A percentile compares a stretch with the other conserved stretches of the same genome.
Conservation (phyloP, 2,797 vertebrate species). For the Erpetoichthys calabaricus region DNA sequence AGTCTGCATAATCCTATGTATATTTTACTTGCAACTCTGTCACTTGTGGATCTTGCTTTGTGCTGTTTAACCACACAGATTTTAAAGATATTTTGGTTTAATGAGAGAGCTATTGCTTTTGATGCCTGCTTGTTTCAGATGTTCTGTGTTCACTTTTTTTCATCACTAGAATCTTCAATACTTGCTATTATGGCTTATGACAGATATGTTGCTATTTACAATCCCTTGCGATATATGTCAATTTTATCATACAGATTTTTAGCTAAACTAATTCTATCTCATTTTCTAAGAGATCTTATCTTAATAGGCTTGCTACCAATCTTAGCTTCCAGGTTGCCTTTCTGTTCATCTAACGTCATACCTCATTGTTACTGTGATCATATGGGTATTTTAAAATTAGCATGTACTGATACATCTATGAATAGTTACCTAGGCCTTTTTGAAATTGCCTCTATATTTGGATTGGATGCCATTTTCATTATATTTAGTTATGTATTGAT, state of each 20-base stretch:
- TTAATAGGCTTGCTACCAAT: not conserved
- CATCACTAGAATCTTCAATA: conserved; percentile 27
- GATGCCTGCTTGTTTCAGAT: conserved; percentile 27
- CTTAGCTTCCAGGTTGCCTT: conserved; percentile 1
- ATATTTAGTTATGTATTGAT: conserved; percentile 28
- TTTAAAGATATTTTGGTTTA: conserved; percentile 25
- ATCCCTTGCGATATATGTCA: conserved; percentile 17
- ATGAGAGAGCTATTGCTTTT: conserved; percentile 8
- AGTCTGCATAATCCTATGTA: conserved; percentile 27
- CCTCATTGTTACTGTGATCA: conserved; percentile 32
- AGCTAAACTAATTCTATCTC: not conserved
- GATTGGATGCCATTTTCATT: conserved; percentile 25
- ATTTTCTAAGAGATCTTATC: not conserved
- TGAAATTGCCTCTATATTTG: conserved; percentile 23
- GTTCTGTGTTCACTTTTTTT: conserved; percentile 31
- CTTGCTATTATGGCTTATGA: conserved; percentile 27
- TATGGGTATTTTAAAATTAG: conserved; percentile 29
- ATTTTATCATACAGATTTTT: conserved; percentile 17
- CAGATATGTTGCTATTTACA: conserved; percentile 28
- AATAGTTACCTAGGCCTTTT: conserved; percentile 27
- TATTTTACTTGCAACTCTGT: conserved; percentile 26
- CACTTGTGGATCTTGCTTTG: conserved; percentile 23
- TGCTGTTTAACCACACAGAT: conserved; percentile 24
- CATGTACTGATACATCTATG: conserved; percentile 22
- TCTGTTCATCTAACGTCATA: conserved; percentile 5